These are phyloP conservation scores for Beris morrisii DNA, from an alignment of 2,888 invertebrate genomes.

Conservation along the genomic window DNA sequence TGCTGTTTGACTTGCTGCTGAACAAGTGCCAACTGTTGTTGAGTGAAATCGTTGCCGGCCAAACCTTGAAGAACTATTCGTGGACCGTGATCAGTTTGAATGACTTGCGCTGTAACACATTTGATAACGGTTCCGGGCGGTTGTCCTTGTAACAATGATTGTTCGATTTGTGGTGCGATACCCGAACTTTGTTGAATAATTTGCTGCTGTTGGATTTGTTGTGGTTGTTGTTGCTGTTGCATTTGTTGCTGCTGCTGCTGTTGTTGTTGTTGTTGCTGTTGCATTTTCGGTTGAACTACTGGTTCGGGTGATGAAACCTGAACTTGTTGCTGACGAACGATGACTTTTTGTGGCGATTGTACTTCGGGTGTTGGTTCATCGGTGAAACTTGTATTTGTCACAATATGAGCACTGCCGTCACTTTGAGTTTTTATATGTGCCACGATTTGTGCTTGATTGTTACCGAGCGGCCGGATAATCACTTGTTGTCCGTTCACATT, in stretches of 20 bases:
- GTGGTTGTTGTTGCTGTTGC: constrained; percentile 39
- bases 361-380: constrained; percentile 36
- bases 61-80: constrained; percentile 84
- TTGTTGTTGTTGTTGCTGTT: constrained; percentile 36
- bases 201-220: constrained; percentile 43
- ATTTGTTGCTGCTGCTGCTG: constrained; percentile 42
- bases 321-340: constrained; percentile 38
- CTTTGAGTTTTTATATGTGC: constrained; percentile 68
- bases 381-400: constrained; percentile 49
- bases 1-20: constrained; percentile 91
- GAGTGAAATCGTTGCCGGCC: constrained; percentile 79
- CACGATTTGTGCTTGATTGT: constrained; percentile 77
- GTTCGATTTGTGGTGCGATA: constrained; percentile 60
- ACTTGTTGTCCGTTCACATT: constrained; percentile 86
- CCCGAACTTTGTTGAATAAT: constrained; percentile 44
- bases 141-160: constrained; percentile 73
- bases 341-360: constrained; percentile 36
- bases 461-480: constrained; percentile 75
- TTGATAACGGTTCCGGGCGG: constrained; percentile 85
- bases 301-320: constrained; percentile 29
- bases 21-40: constrained; percentile 77
- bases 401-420: constrained; percentile 55
- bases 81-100: constrained; percentile 82
- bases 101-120: constrained; percentile 84
- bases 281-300: constrained; percentile 40